These are phyloP conservation scores for Leptatherina wallacei DNA, from an alignment of 2,797 vertebrate species.

Conservation along the genomic window DNA sequence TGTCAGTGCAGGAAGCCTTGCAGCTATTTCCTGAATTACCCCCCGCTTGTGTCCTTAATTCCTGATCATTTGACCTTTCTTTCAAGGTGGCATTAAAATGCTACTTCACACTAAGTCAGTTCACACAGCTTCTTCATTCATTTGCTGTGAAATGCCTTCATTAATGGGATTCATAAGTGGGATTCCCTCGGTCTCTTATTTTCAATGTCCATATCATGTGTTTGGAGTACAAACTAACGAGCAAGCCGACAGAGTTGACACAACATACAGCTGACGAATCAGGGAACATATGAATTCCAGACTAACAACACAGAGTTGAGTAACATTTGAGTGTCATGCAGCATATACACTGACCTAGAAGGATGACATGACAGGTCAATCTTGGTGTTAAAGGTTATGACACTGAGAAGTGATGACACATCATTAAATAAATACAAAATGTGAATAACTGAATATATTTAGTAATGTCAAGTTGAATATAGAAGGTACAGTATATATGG, in stretches of 20 bases:
- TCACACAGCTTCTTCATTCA: neutral
- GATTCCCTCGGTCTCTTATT: conserved; percentile 56
- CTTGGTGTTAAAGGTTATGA: neutral
- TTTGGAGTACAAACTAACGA: conserved; percentile 78
- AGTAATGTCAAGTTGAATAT: conserved; percentile 9
- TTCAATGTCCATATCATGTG: conserved; percentile 71
- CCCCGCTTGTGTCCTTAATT: neutral
- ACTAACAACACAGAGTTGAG: conserved; percentile 51
- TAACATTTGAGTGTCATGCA: conserved; percentile 39
- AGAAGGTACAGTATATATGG: neutral
- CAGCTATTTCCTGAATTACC: neutral
- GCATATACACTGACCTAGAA: neutral
- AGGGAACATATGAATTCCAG: conserved; percentile 50
- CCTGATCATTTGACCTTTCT: neutral
- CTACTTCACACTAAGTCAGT: neutral
- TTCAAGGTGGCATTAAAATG: neutral
- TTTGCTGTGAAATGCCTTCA: conserved; percentile 15
- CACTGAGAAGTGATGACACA: neutral
- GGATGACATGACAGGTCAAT: neutral
- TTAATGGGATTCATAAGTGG: too few species aligned
- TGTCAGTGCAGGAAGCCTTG: neutral
- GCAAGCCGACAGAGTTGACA: conserved; percentile 75
- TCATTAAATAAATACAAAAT: neutral
- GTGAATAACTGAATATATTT: neutral
- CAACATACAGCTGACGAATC: conserved; percentile 77